phyloP scores from a whole-genome alignment of 2,113 vertebrate species.

The Smithornis capensis region DNA sequence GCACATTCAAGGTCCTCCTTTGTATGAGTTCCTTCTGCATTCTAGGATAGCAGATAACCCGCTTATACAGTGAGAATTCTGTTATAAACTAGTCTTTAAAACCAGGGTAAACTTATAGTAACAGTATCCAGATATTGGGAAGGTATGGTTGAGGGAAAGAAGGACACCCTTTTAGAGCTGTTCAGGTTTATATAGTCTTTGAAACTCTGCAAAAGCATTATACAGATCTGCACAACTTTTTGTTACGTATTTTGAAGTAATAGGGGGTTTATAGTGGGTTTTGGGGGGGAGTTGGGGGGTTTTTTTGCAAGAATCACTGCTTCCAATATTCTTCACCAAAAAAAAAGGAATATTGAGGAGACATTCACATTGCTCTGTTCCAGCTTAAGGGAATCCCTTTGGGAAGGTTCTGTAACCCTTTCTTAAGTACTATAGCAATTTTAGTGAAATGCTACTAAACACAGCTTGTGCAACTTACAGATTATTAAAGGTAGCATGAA shows the following conservation, averaged over 20 bases:
- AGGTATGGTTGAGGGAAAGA: accelerated
- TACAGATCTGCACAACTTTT: background rate
- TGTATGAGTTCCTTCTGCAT: background rate
- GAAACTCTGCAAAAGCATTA: background rate
- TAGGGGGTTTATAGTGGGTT: too few species aligned
- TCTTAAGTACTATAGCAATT: background rate
- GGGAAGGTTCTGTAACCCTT: background rate
- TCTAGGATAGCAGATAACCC: background rate
- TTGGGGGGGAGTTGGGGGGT: too few species aligned
- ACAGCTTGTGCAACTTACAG: background rate
- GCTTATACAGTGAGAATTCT: background rate
- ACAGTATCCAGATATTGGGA: background rate
- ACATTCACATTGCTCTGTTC: background rate
- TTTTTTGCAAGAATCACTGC: background rate
- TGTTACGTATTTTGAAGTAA: background rate
- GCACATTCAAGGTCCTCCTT: background rate
- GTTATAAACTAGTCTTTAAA: background rate
- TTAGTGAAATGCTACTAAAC: background rate
- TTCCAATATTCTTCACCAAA: background rate
- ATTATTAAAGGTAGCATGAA: background rate
- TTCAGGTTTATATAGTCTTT: background rate
- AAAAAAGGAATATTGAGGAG: background rate
- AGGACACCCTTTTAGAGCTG: background rate
- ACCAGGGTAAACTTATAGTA: background rate
- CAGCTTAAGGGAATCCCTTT: background rate